A percentile compares a stretch with the other conserved stretches of the same genome.
phyloP scores from a whole-genome alignment of 2,888 invertebrate genomes.

The Erebia epiphron region DNA sequence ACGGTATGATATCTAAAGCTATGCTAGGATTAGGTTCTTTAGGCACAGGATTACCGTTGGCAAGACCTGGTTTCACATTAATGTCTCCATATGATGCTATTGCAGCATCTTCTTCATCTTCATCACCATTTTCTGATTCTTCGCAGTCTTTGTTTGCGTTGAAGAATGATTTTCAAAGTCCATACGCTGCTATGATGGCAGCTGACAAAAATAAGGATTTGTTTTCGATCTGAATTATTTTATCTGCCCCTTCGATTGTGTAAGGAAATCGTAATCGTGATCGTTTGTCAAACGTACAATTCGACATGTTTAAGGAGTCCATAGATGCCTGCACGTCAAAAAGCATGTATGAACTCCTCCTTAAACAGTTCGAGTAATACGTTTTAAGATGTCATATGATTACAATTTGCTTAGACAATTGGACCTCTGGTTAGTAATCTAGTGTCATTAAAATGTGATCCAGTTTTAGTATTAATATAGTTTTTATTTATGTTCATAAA shows the following conservation, averaged over 20 bases:
- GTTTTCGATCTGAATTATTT: constrained; percentile 53
- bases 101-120: constrained; percentile 15
- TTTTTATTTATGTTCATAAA: constrained; percentile 12
- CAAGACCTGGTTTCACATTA: constrained; percentile 39
- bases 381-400: constrained; percentile 15
- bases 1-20: constrained; percentile 31
- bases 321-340: too few relatives aligned
- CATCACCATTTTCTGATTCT: constrained; percentile 27
- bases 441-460: not conserved
- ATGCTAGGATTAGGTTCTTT: constrained; percentile 38
- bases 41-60: constrained; percentile 34
- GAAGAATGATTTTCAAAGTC: constrained; percentile 60
- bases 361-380: too few relatives aligned
- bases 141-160: constrained; percentile 34
- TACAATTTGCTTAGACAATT: too few relatives aligned
- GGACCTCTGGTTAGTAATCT: constrained; percentile 43
- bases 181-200: constrained; percentile 53
- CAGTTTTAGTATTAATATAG: constrained; percentile 11
- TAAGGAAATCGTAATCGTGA: too few relatives aligned
- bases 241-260: too few relatives aligned
- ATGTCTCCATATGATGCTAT: constrained; percentile 49
- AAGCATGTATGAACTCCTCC: too few relatives aligned
- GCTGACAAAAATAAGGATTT: constrained; percentile 53
- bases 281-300: too few relatives aligned
- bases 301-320: too few relatives aligned